A percentile compares a stretch with the other conserved stretches of the same genome.
These are phyloP conservation scores for Labeo catla DNA, from an alignment of 2,113 vertebrate genomes.

Conservation along the genomic window DNA sequence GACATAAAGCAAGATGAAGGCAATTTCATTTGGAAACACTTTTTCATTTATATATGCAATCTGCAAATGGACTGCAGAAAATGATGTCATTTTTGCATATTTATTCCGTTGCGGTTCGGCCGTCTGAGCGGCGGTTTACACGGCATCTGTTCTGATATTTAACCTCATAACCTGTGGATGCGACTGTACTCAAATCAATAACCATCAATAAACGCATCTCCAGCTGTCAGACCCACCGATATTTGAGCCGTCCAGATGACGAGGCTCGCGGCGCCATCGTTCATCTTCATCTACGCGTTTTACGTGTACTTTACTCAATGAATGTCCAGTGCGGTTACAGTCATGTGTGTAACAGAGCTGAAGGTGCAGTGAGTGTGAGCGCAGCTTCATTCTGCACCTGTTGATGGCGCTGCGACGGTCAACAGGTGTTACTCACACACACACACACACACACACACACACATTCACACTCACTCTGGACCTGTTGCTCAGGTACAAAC, in stretches of 20 bases:
- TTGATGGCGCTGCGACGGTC: too few species aligned
- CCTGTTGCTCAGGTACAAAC: not conserved
- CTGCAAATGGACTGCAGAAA: constrained; percentile 1
- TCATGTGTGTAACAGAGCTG: too few species aligned
- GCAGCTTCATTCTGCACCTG: too few species aligned
- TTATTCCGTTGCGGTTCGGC: not conserved
- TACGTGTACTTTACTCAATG: not conserved
- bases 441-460: not conserved
- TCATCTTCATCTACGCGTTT: not conserved
- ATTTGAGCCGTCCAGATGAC: not conserved
- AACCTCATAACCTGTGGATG: not conserved
- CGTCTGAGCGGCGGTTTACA: not conserved
- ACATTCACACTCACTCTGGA: not conserved
- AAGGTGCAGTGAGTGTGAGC: too few species aligned
- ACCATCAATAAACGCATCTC: not conserved
- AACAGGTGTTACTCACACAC: too few species aligned
- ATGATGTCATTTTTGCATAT: not conserved
- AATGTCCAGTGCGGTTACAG: not conserved
- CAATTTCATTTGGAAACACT: not conserved
- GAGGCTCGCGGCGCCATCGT: too few species aligned
- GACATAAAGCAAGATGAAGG: constrained; percentile 3
- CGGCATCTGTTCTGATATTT: not conserved
- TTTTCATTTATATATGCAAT: not conserved
- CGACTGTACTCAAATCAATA: not conserved
- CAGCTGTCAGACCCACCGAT: not conserved